Conservation (phyloP, 2,888 invertebrate genomes). For the Anthoptus insignis region DNA sequence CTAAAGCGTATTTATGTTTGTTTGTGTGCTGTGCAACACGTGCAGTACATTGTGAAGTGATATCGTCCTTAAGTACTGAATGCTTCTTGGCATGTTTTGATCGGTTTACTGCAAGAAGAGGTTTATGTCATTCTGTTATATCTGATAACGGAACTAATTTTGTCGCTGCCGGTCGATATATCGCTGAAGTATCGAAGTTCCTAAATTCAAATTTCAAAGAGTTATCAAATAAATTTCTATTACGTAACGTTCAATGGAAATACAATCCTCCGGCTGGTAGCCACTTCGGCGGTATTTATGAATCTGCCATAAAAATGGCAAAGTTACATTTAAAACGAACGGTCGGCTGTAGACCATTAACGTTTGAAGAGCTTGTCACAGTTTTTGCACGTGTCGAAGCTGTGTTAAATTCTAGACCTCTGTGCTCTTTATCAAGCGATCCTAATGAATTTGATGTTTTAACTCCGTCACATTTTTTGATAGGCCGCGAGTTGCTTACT, state of each 20-base stretch:
- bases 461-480: constrained; percentile 41
- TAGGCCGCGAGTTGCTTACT: not conserved
- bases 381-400: constrained; percentile 36
- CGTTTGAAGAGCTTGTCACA: constrained; percentile 44
- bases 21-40: constrained; percentile 51
- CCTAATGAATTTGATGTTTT: constrained; percentile 39
- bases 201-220: not conserved
- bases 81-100: constrained; percentile 39
- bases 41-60: constrained; percentile 46
- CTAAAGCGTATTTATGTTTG: constrained; percentile 50
- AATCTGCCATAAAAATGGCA: constrained; percentile 38
- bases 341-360: constrained; percentile 6
- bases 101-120: constrained; percentile 39
- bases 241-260: constrained; percentile 21
- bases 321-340: constrained; percentile 38
- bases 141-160: constrained; percentile 45
- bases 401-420: constrained; percentile 37
- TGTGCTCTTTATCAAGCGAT: constrained; percentile 32
- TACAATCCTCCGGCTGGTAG: constrained; percentile 28
- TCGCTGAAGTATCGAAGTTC: constrained; percentile 11
- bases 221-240: not conserved
- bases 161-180: constrained; percentile 33
- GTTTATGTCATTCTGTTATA: constrained; percentile 25
- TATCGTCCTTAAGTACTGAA: constrained; percentile 28
- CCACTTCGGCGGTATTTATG: constrained; percentile 41